Conservation (phyloP, 2,888 invertebrate genomes). For the Drosophila multiciliata region DNA sequence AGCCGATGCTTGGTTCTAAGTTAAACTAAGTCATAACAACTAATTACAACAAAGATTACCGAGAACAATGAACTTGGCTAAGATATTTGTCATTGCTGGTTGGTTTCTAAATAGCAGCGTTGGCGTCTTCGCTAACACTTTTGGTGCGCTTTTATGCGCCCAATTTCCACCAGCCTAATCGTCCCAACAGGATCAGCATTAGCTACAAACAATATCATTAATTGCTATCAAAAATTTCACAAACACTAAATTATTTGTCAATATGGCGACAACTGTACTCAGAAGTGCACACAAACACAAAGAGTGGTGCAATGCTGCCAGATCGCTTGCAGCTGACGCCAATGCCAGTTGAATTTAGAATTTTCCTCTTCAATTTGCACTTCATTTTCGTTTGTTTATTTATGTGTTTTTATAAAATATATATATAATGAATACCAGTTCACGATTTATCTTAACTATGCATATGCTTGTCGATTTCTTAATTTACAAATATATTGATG, state of each 20-base stretch:
- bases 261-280: slow-evolving; percentile 60
- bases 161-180: background rate
- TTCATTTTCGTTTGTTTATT: slow-evolving; percentile 56
- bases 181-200: background rate
- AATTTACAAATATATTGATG: slow-evolving; percentile 26
- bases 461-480: slow-evolving; percentile 23
- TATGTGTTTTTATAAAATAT: slow-evolving; percentile 51
- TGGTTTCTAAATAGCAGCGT: slow-evolving; percentile 76
- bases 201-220: background rate
- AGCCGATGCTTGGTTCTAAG: slow-evolving; percentile 66
- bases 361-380: background rate
- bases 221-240: slow-evolving; percentile 1
- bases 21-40: slow-evolving; percentile 47
- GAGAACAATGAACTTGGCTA: slow-evolving; percentile 61
- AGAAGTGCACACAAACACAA: slow-evolving; percentile 29
- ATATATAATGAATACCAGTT: slow-evolving; percentile 21
- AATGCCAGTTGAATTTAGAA: slow-evolving; percentile 7
- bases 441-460: slow-evolving; percentile 25
- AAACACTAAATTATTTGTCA: slow-evolving; percentile 28
- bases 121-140: slow-evolving; percentile 71
- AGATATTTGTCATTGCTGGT: slow-evolving; percentile 53
- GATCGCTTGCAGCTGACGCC: slow-evolving; percentile 18
- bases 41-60: slow-evolving; percentile 16
- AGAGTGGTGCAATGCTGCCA: slow-evolving; percentile 38
- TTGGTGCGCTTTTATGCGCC: slow-evolving; percentile 21